phyloP scores from a whole-genome alignment of 2,888 invertebrate species.

The Orthosia incerta region DNA sequence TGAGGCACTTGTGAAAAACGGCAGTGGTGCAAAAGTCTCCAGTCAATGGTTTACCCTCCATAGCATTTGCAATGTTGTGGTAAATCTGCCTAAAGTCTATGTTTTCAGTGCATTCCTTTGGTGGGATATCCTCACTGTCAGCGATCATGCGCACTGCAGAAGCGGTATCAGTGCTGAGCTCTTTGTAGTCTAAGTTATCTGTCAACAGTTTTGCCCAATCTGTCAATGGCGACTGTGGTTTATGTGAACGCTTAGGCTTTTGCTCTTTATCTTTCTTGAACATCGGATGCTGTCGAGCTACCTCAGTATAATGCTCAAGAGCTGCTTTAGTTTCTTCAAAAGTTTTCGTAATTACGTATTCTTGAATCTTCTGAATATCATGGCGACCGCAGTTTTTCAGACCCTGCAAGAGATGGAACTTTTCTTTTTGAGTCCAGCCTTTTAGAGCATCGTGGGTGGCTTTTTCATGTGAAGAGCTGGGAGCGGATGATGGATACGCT shows the following conservation, averaged over 20 bases:
- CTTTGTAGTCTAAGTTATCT: conserved; percentile 72
- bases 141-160: conserved; percentile 82
- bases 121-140: conserved; percentile 81
- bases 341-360: conserved; percentile 73
- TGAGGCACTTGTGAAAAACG: conserved; percentile 71
- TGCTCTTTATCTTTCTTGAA: conserved; percentile 24
- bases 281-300: conserved; percentile 64
- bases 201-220: conserved; percentile 81
- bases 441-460: conserved; percentile 46
- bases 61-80: conserved; percentile 81
- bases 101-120: conserved; percentile 69
- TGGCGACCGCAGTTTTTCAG: conserved; percentile 73
- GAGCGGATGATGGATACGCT: not conserved
- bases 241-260: not conserved
- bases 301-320: conserved; percentile 74
- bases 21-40: conserved; percentile 69
- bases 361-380: conserved; percentile 69
- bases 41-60: conserved; percentile 81
- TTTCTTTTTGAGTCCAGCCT: conserved; percentile 82
- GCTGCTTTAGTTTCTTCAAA: conserved; percentile 73
- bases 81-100: conserved; percentile 82
- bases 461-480: not conserved
- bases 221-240: conserved; percentile 74
- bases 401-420: conserved; percentile 74
- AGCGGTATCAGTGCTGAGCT: conserved; percentile 80